Evolutionary conservation across 2,113 vertebrate species (phyloP), one percentile per base, ranked within the genome.

Genomic region (Microcebus ravelobensis): DNA sequence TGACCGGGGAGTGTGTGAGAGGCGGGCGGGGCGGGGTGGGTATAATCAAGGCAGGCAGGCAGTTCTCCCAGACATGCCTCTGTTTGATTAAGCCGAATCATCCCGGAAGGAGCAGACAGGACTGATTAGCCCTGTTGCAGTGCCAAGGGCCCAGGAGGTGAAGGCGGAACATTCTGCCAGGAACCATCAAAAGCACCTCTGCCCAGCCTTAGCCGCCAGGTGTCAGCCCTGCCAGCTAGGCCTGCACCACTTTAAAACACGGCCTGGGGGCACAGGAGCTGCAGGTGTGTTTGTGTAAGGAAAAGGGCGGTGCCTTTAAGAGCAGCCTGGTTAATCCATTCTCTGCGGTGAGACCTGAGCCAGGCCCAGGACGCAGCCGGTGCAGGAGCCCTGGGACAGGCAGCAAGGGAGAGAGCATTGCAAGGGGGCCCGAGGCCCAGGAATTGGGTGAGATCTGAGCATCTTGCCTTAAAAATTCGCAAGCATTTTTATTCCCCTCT

Each of bases 361-460:
- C 52, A 15, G 29, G 0, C 6, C 36, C 42, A 2, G 12, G 29
- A 0, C 0, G 42, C 31, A 2, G 31, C 88, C 29, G 3, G 17
- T 0, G 6, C 34, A 2, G 42, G 31, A 0, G 4, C 36, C 25
- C 59, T 4, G 6, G 39, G 34, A 48, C 39, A 1, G n/a, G 29
- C 14, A 9, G 39, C 4, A 0, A 34, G 25, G 42, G 21, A 7
- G 17, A 52, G 1, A 2, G 14, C 14, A 1, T 13, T 2, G 5
- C 21, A 14, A 6, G 29, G 23, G 48, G 12, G 4, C 6, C 25
- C 2, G 6, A 14, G 1, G 11, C 50, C 59, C 8, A 15, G 45
- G 65, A 48, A 9, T 9, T 0, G 6, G 23, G 27, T 29, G 1
- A 52, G 8, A 25, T 12, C 71, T 3, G 34, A 1, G 10, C 4